Conservation (phyloP, 2,797 vertebrate species). For the Gadopsis marmoratus region DNA sequence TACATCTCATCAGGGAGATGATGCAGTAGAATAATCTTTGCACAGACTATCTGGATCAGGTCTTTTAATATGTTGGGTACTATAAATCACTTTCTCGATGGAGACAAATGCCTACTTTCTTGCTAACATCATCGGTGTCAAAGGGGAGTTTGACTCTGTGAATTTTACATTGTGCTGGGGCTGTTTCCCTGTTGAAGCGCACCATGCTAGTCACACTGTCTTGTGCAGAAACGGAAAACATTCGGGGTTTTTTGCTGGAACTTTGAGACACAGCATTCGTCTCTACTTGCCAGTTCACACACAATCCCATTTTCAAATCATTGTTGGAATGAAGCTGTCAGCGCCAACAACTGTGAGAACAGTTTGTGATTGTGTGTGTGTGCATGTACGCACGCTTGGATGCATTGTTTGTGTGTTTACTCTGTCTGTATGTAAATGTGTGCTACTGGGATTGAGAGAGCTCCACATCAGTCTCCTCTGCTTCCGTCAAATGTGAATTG, state of each 20-base stretch:
- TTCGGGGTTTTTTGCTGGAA: slow-evolving; percentile 3
- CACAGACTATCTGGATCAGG: background rate
- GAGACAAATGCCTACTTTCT: background rate
- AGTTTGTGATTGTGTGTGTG: slow-evolving; percentile 9
- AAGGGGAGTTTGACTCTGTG: slow-evolving; percentile 5
- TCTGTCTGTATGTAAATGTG: slow-evolving; percentile 21
- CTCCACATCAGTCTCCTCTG: background rate
- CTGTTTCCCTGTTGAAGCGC: slow-evolving; percentile 17
- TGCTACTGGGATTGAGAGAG: background rate
- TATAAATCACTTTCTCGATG: background rate
- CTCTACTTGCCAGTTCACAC: slow-evolving; percentile 14
- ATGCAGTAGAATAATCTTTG: slow-evolving; percentile 1
- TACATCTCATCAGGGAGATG: background rate
- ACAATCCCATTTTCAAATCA: slow-evolving; percentile 43
- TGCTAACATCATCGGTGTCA: background rate
- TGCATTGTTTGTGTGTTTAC: slow-evolving; percentile 17
- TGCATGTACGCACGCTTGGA: background rate
- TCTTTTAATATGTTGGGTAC: background rate
- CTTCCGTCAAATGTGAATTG: background rate
- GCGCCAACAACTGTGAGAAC: slow-evolving; percentile 23
- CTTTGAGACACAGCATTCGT: slow-evolving; percentile 24
- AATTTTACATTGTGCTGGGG: background rate
- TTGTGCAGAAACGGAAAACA: slow-evolving; percentile 14
- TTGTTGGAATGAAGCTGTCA: slow-evolving; percentile 43
- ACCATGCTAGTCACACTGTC: slow-evolving; percentile 10